Conservation (phyloP, 2,797 vertebrate species). For the Gorsachius magnificus region DNA sequence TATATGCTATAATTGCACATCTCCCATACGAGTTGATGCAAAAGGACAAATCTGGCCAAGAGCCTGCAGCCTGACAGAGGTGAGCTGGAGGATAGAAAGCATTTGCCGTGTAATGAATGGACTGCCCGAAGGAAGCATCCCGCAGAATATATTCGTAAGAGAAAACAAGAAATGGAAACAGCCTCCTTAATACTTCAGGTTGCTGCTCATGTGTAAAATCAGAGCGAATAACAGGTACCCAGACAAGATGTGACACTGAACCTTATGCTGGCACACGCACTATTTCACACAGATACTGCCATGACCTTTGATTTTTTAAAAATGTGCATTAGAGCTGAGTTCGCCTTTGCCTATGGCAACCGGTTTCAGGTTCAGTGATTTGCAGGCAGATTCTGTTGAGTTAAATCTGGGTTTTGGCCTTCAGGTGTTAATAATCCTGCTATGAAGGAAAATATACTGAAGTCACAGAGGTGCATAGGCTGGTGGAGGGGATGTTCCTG, state of each 20-base stretch:
- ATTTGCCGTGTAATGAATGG: conserved; percentile 22
- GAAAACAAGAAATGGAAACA: conserved; percentile 33
- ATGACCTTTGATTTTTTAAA: conserved; percentile 38
- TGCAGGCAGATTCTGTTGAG: not conserved
- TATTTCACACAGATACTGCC: conserved; percentile 43
- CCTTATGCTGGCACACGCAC: not conserved
- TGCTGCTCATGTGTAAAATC: conserved; percentile 34
- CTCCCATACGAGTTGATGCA: not conserved
- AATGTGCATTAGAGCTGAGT: not conserved
- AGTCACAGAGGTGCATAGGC: conserved; percentile 1
- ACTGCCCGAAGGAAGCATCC: conserved; percentile 21
- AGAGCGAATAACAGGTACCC: not conserved
- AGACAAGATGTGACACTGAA: conserved; percentile 31
- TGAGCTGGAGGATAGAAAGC: not conserved
- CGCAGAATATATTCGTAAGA: not conserved
- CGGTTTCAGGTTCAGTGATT: conserved; percentile 55
- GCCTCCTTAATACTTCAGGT: not conserved
- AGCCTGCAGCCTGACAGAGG: conserved; percentile 19
- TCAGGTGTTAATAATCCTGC: conserved; percentile 48
- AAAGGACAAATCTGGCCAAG: conserved; percentile 19
- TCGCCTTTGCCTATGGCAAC: conserved; percentile 6
- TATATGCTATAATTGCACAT: conserved; percentile 39
- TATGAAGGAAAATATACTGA: conserved; percentile 21
- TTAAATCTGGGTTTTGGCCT: not conserved
- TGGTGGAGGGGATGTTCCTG: not conserved